A percentile compares a stretch with the other conserved stretches of the same genome.
These are phyloP conservation scores for Troides aeacus DNA, from an alignment of 2,888 invertebrate species.

Conservation along the genomic window DNA sequence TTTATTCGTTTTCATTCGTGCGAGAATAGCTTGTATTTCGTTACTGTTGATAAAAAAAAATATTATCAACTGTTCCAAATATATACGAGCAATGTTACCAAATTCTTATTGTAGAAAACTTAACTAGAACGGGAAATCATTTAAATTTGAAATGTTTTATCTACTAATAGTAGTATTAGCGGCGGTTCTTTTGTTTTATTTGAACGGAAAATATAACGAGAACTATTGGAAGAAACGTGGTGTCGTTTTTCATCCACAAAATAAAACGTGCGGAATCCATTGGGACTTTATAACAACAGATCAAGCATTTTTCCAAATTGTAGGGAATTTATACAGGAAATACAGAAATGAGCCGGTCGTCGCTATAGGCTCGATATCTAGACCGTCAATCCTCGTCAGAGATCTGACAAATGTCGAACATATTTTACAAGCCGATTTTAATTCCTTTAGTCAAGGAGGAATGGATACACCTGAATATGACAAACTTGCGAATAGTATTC, in stretches of 20 bases:
- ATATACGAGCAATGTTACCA: background rate
- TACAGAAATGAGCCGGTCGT: slow-evolving; percentile 50
- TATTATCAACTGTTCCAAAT: background rate
- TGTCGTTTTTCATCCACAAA: background rate
- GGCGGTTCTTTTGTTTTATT: background rate
- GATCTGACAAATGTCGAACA: slow-evolving; percentile 39
- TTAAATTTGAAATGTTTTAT: background rate
- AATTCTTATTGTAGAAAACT: background rate
- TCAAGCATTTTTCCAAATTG: background rate
- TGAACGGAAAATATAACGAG: background rate
- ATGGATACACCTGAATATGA: slow-evolving; percentile 18
- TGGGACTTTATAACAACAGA: background rate
- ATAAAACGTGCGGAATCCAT: background rate
- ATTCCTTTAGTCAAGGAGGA: slow-evolving; percentile 40
- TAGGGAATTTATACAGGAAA: slow-evolving; percentile 38
- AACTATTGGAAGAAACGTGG: background rate
- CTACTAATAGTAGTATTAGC: background rate
- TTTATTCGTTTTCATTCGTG: background rate
- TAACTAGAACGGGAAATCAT: background rate
- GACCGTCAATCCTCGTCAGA: slow-evolving; percentile 37
- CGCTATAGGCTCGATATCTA: slow-evolving; percentile 42
- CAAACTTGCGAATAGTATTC: slow-evolving; percentile 37
- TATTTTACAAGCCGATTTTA: slow-evolving; percentile 34
- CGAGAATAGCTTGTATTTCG: background rate
- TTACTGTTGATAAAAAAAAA: background rate